Evolutionary conservation across 2,797 vertebrate species (phyloP).

Genomic region (Mus caroli): DNA sequence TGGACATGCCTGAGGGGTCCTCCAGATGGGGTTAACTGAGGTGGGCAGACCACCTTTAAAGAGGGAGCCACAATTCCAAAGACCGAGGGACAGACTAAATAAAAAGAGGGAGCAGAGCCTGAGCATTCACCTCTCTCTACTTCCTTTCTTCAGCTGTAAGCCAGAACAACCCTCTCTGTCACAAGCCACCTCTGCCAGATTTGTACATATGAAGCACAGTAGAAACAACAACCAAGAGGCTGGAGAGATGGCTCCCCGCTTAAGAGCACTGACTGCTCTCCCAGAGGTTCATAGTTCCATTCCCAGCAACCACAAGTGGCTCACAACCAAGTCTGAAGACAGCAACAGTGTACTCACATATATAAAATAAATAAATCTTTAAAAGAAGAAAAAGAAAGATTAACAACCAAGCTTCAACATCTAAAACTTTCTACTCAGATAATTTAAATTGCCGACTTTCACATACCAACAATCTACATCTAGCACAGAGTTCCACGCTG

Average conservation of each 20-base stretch:
- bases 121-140: background rate
- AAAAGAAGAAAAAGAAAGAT: background rate
- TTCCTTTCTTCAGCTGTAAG: background rate
- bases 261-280: background rate
- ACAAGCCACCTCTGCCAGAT: background rate
- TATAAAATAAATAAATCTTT: background rate
- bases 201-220: background rate
- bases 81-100: background rate
- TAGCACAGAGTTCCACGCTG: background rate
- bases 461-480: background rate
- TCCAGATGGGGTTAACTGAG: background rate
- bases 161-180: background rate
- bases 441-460: slow-evolving; percentile 10
- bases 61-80: background rate
- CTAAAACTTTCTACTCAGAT: background rate
- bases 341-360: background rate
- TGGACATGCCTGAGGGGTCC: background rate
- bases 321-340: background rate
- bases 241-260: background rate
- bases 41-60: no score
- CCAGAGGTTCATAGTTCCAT: background rate
- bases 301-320: background rate
- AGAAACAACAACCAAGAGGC: background rate
- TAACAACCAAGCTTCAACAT: background rate
- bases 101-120: background rate